These are phyloP conservation scores for Halocynthia aurantium DNA, from an alignment of 23 tunicate genomes.

Conservation along the genomic window DNA sequence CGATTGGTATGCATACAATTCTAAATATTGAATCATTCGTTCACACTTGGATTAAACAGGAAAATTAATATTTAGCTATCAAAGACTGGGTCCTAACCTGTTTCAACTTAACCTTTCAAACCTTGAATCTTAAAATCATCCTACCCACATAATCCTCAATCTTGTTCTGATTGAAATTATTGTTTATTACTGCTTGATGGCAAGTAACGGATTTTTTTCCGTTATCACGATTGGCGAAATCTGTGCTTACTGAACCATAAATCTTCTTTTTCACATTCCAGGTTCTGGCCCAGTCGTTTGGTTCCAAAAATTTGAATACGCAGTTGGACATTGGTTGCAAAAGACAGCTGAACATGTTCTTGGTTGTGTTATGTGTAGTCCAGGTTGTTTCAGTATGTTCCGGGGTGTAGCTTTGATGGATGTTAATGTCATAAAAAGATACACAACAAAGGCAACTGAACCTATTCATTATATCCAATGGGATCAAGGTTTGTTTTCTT, in stretches of 20 bases:
- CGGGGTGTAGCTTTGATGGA: slow-evolving; percentile 72
- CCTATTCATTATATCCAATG: slow-evolving; percentile 90
- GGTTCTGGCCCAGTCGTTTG: slow-evolving; percentile 92
- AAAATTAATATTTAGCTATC: no score
- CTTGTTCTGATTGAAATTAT: no score
- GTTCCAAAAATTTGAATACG: slow-evolving; percentile 99
- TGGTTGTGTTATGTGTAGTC: slow-evolving; percentile 98
- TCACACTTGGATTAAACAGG: no score
- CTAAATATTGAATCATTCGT: no score
- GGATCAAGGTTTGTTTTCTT: slow-evolving; percentile 70
- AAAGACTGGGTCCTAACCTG: no score
- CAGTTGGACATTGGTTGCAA: slow-evolving; percentile 99
- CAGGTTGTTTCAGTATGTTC: slow-evolving; percentile 96
- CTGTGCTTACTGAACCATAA: no score
- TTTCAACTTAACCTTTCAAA: no score
- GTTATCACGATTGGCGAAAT: no score
- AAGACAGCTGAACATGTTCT: slow-evolving; percentile 99
- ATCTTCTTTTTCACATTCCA: not conserved
- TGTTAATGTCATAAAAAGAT: slow-evolving; percentile 73
- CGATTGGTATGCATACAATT: slow-evolving; percentile 46
- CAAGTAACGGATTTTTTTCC: no score
- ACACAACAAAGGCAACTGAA: slow-evolving; percentile 78
- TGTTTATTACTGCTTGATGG: no score
- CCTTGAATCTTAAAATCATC: no score
- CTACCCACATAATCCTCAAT: no score